Base-by-base conservation (phyloP, 2,888 invertebrate genomes). In the Xanthorhoe designata region DNA sequence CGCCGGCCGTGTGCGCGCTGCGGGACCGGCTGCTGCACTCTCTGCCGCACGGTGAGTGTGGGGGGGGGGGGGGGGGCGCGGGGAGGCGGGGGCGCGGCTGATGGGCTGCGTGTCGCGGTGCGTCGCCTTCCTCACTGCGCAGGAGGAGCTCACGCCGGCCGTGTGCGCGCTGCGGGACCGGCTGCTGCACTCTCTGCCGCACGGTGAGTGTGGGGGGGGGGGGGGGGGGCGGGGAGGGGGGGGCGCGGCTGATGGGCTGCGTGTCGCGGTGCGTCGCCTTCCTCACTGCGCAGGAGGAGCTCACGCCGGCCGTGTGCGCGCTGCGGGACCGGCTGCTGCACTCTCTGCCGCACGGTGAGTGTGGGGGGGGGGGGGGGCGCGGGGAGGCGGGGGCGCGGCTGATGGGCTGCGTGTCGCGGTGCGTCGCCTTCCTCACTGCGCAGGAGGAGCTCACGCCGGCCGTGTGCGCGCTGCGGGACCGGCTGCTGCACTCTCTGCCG, bases 11-110 rank as follows among this genome's bases (percentile, higher is more conserved):
- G 15, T 91, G 89, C 63, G 74, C 66, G 63, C 82, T 95, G 19
- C 84, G 94, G 4, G 91, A 91, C 64, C 83, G 94, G 18, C 81
- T 95, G 70, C 93, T 95, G 62, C 80, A 89, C 42, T 91, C 92
- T 50, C 80, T 95, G 54, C 59, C 76, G 54, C 68, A 66, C 61
- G 53, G 64, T 72, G 60, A 13, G 19, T 15, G n/a, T n/a, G n/a
- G n/a, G 78, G 81, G 94, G 79, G 75, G 24, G 24, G 24, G 24
- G 70, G 18, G 94, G 58, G 63, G 69, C 68, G 83, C 83, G 66
- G 95, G 15, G 82, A 79, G 82, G 80, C 94, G 52, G 90, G 90
- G 53, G 94, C 95, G 74, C 90, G 95, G 9, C 94, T 94, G 73
- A 88, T 91, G 52, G 82, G 85, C 19, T 79, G 94, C 6, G 85